Conservation (phyloP, 2,113 vertebrate species). For the Seriola dumerili region DNA sequence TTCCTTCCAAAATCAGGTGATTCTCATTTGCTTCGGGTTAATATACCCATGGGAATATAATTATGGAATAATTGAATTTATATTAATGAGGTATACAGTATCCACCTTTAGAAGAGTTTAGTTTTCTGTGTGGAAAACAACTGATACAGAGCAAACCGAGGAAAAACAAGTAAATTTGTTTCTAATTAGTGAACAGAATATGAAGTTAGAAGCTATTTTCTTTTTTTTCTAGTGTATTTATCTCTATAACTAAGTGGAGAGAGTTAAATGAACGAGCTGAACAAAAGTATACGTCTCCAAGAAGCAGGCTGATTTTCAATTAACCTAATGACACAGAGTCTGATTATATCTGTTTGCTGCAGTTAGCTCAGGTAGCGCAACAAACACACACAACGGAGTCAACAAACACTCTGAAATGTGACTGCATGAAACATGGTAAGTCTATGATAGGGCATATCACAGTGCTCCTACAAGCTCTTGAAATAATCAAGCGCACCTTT, state of each 20-base stretch:
- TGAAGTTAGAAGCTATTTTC: neutral
- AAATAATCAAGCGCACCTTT: constrained; percentile 36
- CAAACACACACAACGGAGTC: neutral
- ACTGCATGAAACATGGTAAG: neutral
- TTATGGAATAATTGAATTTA: constrained; percentile 53
- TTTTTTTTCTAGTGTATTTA: constrained; percentile 26
- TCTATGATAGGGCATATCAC: constrained; percentile 10
- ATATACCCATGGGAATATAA: constrained; percentile 51
- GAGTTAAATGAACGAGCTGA: constrained; percentile 43
- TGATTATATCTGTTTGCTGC: constrained; percentile 42
- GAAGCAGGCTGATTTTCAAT: constrained; percentile 62
- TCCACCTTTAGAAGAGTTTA: constrained; percentile 18
- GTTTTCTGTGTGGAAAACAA: constrained; percentile 26
- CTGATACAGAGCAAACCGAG: neutral
- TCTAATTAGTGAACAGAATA: constrained; percentile 42
- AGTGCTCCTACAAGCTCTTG: constrained; percentile 35
- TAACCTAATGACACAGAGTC: constrained; percentile 51
- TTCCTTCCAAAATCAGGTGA: constrained; percentile 38
- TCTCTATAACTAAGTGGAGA: constrained; percentile 42
- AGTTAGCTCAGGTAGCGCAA: constrained; percentile 20
- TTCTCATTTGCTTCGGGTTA: constrained; percentile 53
- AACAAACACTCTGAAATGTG: neutral
- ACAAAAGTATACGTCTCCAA: constrained; percentile 29
- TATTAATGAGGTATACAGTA: constrained; percentile 42
- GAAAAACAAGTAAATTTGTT: constrained; percentile 26